Base-by-base conservation (phyloP, 2,113 vertebrate species). In the Barnardius zonarius region DNA sequence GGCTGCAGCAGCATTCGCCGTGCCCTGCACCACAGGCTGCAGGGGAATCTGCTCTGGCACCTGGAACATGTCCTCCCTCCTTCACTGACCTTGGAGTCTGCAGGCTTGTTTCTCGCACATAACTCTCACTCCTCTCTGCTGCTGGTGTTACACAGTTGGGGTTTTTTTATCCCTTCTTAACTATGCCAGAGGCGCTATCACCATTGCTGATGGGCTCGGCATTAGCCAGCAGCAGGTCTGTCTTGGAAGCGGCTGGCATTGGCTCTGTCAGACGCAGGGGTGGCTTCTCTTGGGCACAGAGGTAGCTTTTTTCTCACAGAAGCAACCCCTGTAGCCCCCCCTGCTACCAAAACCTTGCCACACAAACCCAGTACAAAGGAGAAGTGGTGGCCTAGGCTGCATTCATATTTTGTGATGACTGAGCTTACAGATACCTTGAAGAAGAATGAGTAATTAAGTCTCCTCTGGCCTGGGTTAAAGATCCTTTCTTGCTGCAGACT, bases 141-240 rank as follows among this genome's bases (percentile, higher is more conserved):
- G 23, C 35, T 30, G 23, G 30, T 30, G 10, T 49, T 63, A 57
- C 27, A 33, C 16, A 55, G 30, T 41, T 41, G 41, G 57, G 48
- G 24, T 6, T 13, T 12, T 43, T 20, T 7, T 15, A 10, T 11
- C 41, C 33, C 33, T 49, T 33, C 52, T 73, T 59, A 49, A 49
- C 1, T 1, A 5, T 30, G 30, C 13, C 48, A 30, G 55, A 81
- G 46, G 37, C 9, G 3, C 41, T 63, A 3, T 25, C 41, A 16
- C n/a, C 1, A 0, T 17, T 1, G 1, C 25, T 33, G 37, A 22
- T 23, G 22, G 23, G 24, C 57, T 66, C 1, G 5, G 39, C 51
- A 51, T 15, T 55, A 64, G 63, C 59, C n/a, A 37, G 66, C 2
- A 0, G 30, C 2, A 1, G 18, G 13, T 68, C 75, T 0, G 0